A percentile compares a stretch with the other conserved stretches of the same genome.
These are phyloP conservation scores for Tragelaphus strepsiceros DNA, from an alignment of 2,113 vertebrate species.

Conservation along the genomic window DNA sequence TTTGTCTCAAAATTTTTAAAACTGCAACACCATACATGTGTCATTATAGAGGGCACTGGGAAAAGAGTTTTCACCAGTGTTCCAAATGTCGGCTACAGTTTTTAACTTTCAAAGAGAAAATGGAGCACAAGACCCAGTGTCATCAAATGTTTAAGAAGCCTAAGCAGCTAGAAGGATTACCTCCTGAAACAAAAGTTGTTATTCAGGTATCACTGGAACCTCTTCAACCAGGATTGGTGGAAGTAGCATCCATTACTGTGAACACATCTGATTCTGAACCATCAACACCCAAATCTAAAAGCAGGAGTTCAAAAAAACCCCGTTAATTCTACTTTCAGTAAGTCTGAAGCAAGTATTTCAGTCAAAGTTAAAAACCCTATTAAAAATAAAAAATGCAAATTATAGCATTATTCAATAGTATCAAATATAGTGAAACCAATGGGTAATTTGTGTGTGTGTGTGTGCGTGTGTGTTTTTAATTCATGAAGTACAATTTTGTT, in stretches of 20 bases:
- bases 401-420: background rate
- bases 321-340: background rate
- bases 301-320: background rate
- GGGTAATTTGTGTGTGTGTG: background rate
- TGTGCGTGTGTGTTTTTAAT: background rate
- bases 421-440: background rate
- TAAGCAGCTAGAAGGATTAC: constrained; percentile 64
- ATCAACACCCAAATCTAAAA: background rate
- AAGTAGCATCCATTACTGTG: constrained; percentile 53
- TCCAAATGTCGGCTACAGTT: constrained; percentile 70
- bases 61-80: constrained; percentile 51
- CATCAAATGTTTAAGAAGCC: constrained; percentile 70
- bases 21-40: constrained; percentile 91
- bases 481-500: background rate
- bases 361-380: background rate
- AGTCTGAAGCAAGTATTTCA: background rate
- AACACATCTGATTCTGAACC: constrained; percentile 45
- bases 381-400: background rate
- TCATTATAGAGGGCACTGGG: constrained; percentile 84
- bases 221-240: constrained; percentile 14
- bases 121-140: constrained; percentile 70
- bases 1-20: constrained; percentile 96
- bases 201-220: constrained; percentile 58
- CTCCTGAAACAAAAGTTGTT: constrained; percentile 64
- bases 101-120: constrained; percentile 72